Conservation (phyloP, 2,113 vertebrate genomes). For the Hyaena hyaena region DNA sequence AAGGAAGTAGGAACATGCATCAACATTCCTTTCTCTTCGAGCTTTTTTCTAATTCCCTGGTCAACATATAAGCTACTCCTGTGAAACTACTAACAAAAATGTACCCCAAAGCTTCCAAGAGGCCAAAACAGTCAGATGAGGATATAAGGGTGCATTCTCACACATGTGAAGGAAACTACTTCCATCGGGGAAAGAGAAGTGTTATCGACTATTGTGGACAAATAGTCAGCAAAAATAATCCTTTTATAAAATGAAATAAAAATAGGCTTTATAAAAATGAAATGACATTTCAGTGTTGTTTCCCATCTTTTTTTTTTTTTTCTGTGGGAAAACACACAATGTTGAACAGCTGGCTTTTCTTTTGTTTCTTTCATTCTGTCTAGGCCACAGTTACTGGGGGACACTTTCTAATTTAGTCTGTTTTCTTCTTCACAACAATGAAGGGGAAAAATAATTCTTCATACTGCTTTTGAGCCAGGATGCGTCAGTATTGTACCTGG, state of each 20-base stretch:
- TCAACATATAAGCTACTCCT: slow-evolving; percentile 5
- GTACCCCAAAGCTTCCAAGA: neutral
- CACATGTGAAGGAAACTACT: neutral
- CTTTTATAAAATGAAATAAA: too few relatives aligned
- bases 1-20: neutral
- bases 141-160: neutral
- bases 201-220: neutral
- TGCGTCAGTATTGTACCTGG: neutral
- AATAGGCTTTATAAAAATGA: slow-evolving; percentile 1
- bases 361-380: slow-evolving; percentile 46
- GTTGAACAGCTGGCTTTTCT: slow-evolving; percentile 17
- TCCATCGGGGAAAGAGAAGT: neutral
- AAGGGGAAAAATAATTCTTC: neutral
- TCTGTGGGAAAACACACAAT: neutral
- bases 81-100: neutral
- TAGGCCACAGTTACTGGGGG: neutral
- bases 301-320: neutral
- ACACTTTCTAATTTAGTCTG: slow-evolving; percentile 16
- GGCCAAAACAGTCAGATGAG: neutral
- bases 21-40: neutral
- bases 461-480: neutral
- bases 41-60: neutral
- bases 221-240: slow-evolving; percentile 43
- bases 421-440: neutral
- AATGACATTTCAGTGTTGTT: neutral